Base-by-base conservation (phyloP, 2,113 vertebrate species). In the Oxyura jamaicensis region DNA sequence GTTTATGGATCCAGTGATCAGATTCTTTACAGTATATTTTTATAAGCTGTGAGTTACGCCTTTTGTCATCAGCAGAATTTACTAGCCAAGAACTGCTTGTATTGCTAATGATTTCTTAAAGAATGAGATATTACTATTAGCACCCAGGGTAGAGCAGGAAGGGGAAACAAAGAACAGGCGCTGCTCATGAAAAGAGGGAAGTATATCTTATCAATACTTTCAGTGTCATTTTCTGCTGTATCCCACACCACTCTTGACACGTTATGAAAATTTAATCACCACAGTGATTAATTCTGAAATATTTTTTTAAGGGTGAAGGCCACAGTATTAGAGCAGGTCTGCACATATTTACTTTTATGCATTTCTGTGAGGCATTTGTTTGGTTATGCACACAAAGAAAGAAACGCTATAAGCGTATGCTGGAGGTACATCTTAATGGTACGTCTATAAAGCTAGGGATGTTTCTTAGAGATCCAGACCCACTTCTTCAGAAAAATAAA, bases 1-100 rank as follows among this genome's bases (percentile, higher is more conserved):
- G 44, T 62, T 86, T 92, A 74, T 44, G 41, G 50, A 86, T 87
- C 48, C 33, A 69, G 69, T 62, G 60, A 84, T 82, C 77, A 79
- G 41, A 74, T 91, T 55, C 42, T 67, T 94, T 90, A 69, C 23
- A 50, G 36, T 83, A 89, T 94, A 62, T 76, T 91, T 95, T 95
- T 94, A 83, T 91, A 95, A 90, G 20, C 31, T 90, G 21, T 39
- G 75, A 79, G 74, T 87, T 72, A 65, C 15, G 21, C 52, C 21
- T 84, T 90, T 84, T 58, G 44, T 84, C 92, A 42, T 53, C 13
- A 66, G 69, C 53, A 60, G 46, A 81, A 80, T 88, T 93, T 88
- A 41, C 66, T 39, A 91, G 58, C 79, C 80, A 78, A 78, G 60
- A 90, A 23, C 21, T 67, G 17, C 39, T 91, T 72, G 28, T 78